Evolutionary conservation across 2,888 invertebrate genomes (phyloP), one percentile per base, ranked within the genome.

Genomic region (Acronicta leporina): DNA sequence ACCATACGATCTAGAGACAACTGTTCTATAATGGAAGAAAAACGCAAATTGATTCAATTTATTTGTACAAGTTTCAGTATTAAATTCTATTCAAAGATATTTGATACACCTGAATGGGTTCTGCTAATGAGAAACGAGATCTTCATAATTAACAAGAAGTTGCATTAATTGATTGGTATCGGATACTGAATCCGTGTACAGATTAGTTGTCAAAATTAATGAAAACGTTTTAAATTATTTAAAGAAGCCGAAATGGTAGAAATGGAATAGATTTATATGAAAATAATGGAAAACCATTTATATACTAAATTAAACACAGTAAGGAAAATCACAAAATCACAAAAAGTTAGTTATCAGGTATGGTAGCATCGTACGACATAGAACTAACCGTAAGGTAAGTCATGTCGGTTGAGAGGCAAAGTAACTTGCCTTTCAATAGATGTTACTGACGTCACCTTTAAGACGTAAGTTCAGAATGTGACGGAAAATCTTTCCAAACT

Each of bases 281-380:
- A 9, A 50, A 53, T 65, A 69, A 69, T 65, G 61, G 65, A 69
- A 69, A 69, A 65, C 20, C 20, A 4, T 20, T 20, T 20, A 20
- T 20, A 20, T 20, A 20, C 20, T 4, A 4, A 20, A 20, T 3
- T 20, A 20, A 20, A 20, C n/a, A n/a, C n/a, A n/a, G n/a, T n/a
- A n/a, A n/a, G n/a, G n/a, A n/a, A n/a, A n/a, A n/a, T n/a, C n/a
- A n/a, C n/a, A n/a, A n/a, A n/a, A n/a, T n/a, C n/a, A n/a, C n/a
- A n/a, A n/a, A n/a, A n/a, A n/a, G n/a, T n/a, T n/a, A n/a, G n/a
- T n/a, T n/a, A n/a, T n/a, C n/a, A n/a, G n/a, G n/a, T n/a, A n/a
- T n/a, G n/a, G n/a, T n/a, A n/a, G n/a, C n/a, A n/a, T n/a, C n/a
- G n/a, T n/a, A n/a, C n/a, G n/a, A n/a, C n/a, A n/a, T n/a, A n/a